These are phyloP conservation scores for Butastur rufipennis DNA, from an alignment of 2,113 vertebrate species.

Conservation along the genomic window DNA sequence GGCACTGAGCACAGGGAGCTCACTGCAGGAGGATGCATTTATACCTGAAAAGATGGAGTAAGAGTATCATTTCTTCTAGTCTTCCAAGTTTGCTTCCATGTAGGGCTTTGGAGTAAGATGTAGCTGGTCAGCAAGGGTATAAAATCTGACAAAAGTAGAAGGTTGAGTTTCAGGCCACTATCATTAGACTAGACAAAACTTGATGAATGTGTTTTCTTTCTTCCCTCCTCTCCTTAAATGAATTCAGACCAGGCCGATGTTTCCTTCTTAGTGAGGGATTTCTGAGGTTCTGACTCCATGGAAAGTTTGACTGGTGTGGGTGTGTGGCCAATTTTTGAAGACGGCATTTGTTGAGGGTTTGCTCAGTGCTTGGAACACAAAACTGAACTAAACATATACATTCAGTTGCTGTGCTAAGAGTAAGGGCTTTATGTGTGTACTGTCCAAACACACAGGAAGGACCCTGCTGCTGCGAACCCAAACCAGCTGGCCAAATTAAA, in stretches of 20 bases:
- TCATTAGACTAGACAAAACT: neutral
- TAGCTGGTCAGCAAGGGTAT: neutral
- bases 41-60: neutral
- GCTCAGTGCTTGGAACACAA: neutral
- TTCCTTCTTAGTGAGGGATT: neutral
- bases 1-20: neutral
- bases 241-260: neutral
- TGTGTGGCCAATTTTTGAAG: neutral
- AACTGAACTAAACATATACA: neutral
- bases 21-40: neutral
- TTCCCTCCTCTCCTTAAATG: neutral
- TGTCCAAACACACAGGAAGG: neutral
- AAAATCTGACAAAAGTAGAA: neutral
- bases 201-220: neutral
- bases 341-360: conserved; percentile 1
- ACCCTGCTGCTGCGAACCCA: neutral
- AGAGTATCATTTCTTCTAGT: neutral
- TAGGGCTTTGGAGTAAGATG: neutral
- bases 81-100: neutral
- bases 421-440: neutral
- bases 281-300: conserved; percentile 39
- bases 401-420: neutral
- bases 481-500: neutral
- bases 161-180: neutral
- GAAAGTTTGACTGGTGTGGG: conserved; percentile 26